Conservation (phyloP, 2,113 vertebrate genomes). For the Halichoeres trimaculatus region DNA sequence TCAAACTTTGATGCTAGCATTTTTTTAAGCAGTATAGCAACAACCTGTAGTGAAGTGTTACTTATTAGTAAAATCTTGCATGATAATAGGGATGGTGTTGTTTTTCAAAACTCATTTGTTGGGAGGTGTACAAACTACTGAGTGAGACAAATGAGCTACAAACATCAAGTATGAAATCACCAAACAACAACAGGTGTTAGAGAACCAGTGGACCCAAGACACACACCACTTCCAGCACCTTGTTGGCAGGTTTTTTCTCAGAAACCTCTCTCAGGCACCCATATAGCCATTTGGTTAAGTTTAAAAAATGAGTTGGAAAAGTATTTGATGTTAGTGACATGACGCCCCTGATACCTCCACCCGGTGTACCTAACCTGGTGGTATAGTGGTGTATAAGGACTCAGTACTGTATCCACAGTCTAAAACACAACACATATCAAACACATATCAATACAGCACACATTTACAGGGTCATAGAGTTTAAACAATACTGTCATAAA, state of each 20-base stretch:
- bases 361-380: slow-evolving; percentile 74
- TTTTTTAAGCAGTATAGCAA: neutral
- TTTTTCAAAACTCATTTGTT: no score
- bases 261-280: slow-evolving; percentile 10
- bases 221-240: slow-evolving; percentile 30
- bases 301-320: slow-evolving; percentile 10
- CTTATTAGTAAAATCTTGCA: neutral
- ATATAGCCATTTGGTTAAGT: slow-evolving; percentile 36
- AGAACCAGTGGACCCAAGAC: slow-evolving; percentile 25
- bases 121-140: no score
- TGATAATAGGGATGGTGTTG: no score
- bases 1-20: neutral
- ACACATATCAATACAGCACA: slow-evolving; percentile 33
- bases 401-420: slow-evolving; percentile 75
- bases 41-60: neutral
- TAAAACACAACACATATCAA: slow-evolving; percentile 70
- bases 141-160: no score
- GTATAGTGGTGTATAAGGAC: slow-evolving; percentile 66
- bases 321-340: slow-evolving; percentile 65
- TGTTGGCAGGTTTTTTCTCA: neutral
- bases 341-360: slow-evolving; percentile 34
- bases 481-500: neutral
- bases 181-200: slow-evolving; percentile 55
- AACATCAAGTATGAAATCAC: slow-evolving; percentile 12
- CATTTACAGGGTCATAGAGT: slow-evolving; percentile 10